Evolutionary conservation across 2,797 vertebrate species (phyloP).

Genomic region (Aythya fuligula): DNA sequence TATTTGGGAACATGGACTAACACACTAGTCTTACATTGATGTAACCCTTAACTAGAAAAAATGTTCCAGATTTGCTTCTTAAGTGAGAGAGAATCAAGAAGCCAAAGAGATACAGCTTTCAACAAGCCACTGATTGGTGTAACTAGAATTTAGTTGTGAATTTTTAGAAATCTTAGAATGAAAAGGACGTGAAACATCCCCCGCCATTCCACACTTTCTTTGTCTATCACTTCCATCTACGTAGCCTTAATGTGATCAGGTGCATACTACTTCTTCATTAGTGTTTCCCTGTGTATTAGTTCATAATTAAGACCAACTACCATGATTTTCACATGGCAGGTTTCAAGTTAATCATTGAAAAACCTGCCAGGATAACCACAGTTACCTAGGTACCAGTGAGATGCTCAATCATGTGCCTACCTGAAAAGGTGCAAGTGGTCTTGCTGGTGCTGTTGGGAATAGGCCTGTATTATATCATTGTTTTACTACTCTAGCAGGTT

Average conservation of each 20-base stretch:
- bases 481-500: not conserved
- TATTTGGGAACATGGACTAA: not conserved
- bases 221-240: not conserved
- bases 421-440: not conserved
- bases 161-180: not conserved
- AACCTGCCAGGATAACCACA: not conserved
- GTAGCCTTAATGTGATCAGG: rapidly evolving
- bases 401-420: not conserved
- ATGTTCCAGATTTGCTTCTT: not conserved
- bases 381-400: not conserved
- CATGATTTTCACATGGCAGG: not conserved
- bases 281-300: not conserved
- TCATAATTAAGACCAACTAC: not conserved
- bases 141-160: not conserved
- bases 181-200: not conserved
- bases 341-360: not conserved
- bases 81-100: not conserved
- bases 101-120: not conserved
- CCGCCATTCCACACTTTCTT: not conserved
- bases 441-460: rapidly evolving
- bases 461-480: rapidly evolving
- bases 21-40: not conserved
- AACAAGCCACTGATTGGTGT: not conserved
- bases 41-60: not conserved
- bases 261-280: not conserved